Base-by-base conservation (phyloP, 2,113 vertebrate species). In the Rhea pennata region DNA sequence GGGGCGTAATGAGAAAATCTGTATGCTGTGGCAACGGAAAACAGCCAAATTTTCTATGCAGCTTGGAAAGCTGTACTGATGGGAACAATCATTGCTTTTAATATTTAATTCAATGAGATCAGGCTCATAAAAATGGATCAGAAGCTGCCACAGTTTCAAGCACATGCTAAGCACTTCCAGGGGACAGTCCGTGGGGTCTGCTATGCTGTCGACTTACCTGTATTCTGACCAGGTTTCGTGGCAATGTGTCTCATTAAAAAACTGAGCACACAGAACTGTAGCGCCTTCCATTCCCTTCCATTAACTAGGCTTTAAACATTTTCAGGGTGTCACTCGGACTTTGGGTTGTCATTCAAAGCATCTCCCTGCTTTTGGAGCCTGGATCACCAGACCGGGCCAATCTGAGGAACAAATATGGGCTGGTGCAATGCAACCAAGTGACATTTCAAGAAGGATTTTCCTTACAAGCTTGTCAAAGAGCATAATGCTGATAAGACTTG, bases 131-230 rank as follows among this genome's bases (percentile, higher is more conserved):
- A 59, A 91, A 84, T n/a, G 42, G 73, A 54, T 46, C 0, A 0
- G 84, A 83, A 78, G 51, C 65, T 93, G 84, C 65, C 70, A 48
- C 69, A 78, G 73, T 73, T 95, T 42, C 77, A 51, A 83, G 79
- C 0, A 0, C 2, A 4, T 1, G 2, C 58, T 42, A 51, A 22
- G 61, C 0, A 0, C 56, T 84, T 36, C 26, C 46, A 51, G 66
- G 56, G 81, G 76, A 92, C 72, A 81, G 88, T 87, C 70, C 77
- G 53, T 0, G 0, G 69, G 62, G 42, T 67, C 92, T 86, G 65
- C 77, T 64, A 3, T 0, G 0, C 84, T 67, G 61, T 0, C 0
- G n/a, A 65, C 42, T 89, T 81, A 82, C 53, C 77, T 91, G 5
- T 42, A 54, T 78, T 65, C 84, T 82, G 29, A 23, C 61, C 69